These are phyloP conservation scores for Peromyscus leucopus DNA, from an alignment of 2,113 vertebrate genomes.

Conservation along the genomic window DNA sequence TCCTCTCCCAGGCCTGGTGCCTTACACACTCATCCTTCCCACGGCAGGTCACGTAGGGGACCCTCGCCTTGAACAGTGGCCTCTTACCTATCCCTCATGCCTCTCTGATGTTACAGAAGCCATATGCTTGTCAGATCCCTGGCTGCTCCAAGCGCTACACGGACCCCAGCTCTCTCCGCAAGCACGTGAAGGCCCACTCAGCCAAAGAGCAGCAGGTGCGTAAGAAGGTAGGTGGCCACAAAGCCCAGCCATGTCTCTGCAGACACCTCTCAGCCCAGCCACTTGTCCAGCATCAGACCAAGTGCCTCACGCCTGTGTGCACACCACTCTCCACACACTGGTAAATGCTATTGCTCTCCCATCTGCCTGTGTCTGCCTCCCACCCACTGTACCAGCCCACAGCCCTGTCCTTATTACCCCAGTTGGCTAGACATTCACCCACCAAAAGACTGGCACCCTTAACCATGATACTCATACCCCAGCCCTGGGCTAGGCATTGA, in stretches of 20 bases:
- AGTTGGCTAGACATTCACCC: neutral
- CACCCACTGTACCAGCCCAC: neutral
- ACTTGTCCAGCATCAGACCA: neutral
- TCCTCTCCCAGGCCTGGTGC: neutral
- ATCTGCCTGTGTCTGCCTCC: neutral
- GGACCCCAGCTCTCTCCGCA: conserved; percentile 98
- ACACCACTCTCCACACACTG: accelerated
- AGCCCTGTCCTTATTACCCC: neutral
- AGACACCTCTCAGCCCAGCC: neutral
- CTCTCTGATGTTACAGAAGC: conserved; percentile 90
- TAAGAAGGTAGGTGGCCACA: conserved; percentile 92
- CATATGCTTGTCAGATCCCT: conserved; percentile 98
- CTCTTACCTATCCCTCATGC: neutral
- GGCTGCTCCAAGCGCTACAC: conserved; percentile 99
- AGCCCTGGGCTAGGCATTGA: neutral
- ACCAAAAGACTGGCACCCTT: neutral
- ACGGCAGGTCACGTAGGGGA: neutral
- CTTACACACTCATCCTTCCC: neutral
- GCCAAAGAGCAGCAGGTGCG: conserved; percentile 98
- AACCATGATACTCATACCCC: neutral
- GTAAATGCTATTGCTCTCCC: too few relatives aligned
- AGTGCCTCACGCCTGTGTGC: neutral
- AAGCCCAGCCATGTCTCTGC: neutral
- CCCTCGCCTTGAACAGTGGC: neutral
- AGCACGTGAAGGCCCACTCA: conserved; percentile 98